Percentiles rank a stretch among this genome's conserved stretches.
Evolutionary conservation across 2,888 invertebrate genomes (phyloP).

Genomic region (Lasioglossum oenotherae): DNA sequence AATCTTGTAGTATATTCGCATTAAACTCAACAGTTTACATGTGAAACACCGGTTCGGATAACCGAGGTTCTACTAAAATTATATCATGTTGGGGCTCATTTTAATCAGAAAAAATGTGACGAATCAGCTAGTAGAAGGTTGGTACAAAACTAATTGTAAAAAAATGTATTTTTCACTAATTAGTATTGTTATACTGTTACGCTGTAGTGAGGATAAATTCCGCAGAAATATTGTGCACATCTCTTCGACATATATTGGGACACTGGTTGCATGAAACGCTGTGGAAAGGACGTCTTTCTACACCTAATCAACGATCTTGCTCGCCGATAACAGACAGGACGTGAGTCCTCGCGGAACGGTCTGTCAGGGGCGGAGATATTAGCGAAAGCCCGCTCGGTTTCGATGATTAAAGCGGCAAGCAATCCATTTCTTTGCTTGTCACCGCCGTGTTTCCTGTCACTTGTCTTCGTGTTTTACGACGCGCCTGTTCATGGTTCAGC

Average conservation of each 20-base stretch:
- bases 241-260: neutral
- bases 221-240: neutral
- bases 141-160: neutral
- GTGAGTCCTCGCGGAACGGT: neutral
- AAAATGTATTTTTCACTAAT: neutral
- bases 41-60: neutral
- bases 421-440: conserved; percentile 59
- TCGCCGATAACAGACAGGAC: conserved; percentile 28
- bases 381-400: conserved; percentile 26
- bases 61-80: neutral
- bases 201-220: neutral
- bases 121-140: neutral
- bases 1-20: neutral
- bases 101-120: neutral
- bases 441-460: conserved; percentile 57
- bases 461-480: conserved; percentile 57
- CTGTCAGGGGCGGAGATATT: neutral
- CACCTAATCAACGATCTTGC: conserved; percentile 27
- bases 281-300: neutral
- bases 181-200: neutral
- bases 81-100: neutral
- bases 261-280: neutral
- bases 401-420: conserved; percentile 52
- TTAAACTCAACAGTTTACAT: neutral
- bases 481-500: conserved; percentile 30